These are phyloP conservation scores for Drosophila emarginata DNA, from an alignment of 2,888 invertebrate species.

Conservation along the genomic window DNA sequence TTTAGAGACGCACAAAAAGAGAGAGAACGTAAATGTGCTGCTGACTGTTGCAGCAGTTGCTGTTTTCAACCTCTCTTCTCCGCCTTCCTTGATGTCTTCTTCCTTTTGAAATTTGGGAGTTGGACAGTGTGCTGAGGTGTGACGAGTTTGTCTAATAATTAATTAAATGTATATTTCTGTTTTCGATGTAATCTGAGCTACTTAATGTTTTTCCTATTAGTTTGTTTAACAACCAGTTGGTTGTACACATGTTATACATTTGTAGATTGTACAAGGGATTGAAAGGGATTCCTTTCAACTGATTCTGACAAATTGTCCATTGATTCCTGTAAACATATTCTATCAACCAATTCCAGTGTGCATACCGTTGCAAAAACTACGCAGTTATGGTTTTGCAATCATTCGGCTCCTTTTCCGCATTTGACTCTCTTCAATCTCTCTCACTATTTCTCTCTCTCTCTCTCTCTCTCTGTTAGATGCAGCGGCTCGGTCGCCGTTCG, in stretches of 20 bases:
- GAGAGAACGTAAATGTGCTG: constrained; percentile 31
- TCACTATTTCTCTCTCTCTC: constrained; percentile 18
- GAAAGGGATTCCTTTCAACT: too few species aligned
- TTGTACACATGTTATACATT: not conserved
- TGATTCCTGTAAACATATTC: not conserved
- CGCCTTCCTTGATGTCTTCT: not conserved
- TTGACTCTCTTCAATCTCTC: constrained; percentile 22
- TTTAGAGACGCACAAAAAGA: not conserved
- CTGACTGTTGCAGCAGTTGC: constrained; percentile 53
- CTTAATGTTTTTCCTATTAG: too few species aligned
- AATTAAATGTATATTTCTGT: not conserved
- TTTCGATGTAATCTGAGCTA: too few species aligned
- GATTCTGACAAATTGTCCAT: not conserved
- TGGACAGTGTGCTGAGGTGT: not conserved
- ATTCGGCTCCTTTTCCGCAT: constrained; percentile 24
- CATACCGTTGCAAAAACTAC: constrained; percentile 50
- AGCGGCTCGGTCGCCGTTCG: constrained; percentile 35
- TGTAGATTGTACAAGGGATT: too few species aligned
- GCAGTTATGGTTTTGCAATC: constrained; percentile 55
- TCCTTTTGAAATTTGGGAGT: not conserved
- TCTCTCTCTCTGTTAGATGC: constrained; percentile 44
- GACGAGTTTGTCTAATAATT: not conserved
- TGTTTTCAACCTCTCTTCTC: not conserved
- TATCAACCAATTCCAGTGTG: constrained; percentile 39
- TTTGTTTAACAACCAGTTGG: too few species aligned